These are phyloP conservation scores for Amphimallon solstitiale DNA, from an alignment of 2,888 invertebrate species.

Conservation along the genomic window DNA sequence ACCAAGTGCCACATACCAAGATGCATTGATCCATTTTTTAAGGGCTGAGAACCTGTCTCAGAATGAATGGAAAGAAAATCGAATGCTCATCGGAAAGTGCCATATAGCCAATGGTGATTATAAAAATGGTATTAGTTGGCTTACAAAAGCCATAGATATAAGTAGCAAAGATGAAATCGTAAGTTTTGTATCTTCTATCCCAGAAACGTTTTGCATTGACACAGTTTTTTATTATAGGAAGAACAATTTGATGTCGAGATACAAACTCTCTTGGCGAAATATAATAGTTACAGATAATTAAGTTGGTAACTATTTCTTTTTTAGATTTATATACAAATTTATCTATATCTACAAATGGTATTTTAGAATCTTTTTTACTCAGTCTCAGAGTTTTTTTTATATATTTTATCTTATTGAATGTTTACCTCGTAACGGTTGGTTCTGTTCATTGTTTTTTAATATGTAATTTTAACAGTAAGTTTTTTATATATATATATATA, in stretches of 20 bases:
- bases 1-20: slow-evolving; percentile 70
- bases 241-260: slow-evolving; percentile 55
- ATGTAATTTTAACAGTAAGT: no score
- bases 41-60: slow-evolving; percentile 66
- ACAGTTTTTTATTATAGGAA: slow-evolving; percentile 51
- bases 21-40: slow-evolving; percentile 69
- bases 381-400: no score
- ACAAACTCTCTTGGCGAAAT: slow-evolving; percentile 53
- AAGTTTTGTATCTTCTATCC: background rate
- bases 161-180: slow-evolving; percentile 36
- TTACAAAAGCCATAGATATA: slow-evolving; percentile 58
- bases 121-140: slow-evolving; percentile 64
- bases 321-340: no score
- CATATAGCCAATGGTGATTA: slow-evolving; percentile 65
- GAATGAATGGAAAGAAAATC: slow-evolving; percentile 70
- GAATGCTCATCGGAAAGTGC: slow-evolving; percentile 68
- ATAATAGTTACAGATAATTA: slow-evolving; percentile 54
- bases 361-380: no score
- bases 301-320: background rate
- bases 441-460: no score
- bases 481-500: no score
- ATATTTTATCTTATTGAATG: no score
- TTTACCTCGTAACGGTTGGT: no score
- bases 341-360: no score
- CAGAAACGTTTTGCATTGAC: slow-evolving; percentile 13